phyloP scores from a whole-genome alignment of 2,797 vertebrate genomes.

The Myioborus miniatus region DNA sequence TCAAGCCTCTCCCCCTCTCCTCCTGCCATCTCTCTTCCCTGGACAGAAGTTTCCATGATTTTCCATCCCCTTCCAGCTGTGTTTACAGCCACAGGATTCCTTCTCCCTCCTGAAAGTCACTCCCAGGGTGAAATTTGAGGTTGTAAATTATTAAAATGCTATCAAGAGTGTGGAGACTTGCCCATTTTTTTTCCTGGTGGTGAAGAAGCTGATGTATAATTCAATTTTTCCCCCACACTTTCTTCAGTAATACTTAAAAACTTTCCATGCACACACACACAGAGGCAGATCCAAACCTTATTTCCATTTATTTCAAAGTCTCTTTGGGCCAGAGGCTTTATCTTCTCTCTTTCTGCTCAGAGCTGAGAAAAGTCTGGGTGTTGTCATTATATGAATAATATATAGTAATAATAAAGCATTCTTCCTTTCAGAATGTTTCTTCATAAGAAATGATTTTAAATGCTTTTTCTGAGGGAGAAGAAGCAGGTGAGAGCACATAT shows the following conservation, averaged over 20 bases:
- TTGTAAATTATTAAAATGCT: constrained; percentile 75
- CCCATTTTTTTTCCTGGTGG: constrained; percentile 15
- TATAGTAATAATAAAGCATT: constrained; percentile 17
- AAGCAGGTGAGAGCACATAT: not conserved
- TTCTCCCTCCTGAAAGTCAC: constrained; percentile 52
- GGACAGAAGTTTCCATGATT: not conserved
- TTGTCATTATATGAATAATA: constrained; percentile 47
- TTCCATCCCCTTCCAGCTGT: constrained; percentile 30
- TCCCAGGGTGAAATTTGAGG: constrained; percentile 64
- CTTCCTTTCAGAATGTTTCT: not conserved
- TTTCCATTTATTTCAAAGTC: constrained; percentile 51
- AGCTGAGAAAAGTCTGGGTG: constrained; percentile 1
- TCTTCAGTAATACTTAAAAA: constrained; percentile 56
- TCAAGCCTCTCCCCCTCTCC: not conserved
- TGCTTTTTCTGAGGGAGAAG: not conserved
- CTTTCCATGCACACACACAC: not conserved
- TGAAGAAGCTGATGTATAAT: constrained; percentile 68
- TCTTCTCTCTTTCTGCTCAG: not conserved
- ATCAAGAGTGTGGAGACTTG: constrained; percentile 60
- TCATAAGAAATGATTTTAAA: constrained; percentile 8
- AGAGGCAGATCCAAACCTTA: constrained; percentile 7
- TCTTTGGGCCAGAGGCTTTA: constrained; percentile 30
- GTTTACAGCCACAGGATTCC: constrained; percentile 51
- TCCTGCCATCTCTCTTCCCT: not conserved
- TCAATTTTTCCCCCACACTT: constrained; percentile 44